These are phyloP conservation scores for Rhagophthalmus giganteus DNA, from an alignment of 2,888 invertebrate genomes.

Conservation along the genomic window DNA sequence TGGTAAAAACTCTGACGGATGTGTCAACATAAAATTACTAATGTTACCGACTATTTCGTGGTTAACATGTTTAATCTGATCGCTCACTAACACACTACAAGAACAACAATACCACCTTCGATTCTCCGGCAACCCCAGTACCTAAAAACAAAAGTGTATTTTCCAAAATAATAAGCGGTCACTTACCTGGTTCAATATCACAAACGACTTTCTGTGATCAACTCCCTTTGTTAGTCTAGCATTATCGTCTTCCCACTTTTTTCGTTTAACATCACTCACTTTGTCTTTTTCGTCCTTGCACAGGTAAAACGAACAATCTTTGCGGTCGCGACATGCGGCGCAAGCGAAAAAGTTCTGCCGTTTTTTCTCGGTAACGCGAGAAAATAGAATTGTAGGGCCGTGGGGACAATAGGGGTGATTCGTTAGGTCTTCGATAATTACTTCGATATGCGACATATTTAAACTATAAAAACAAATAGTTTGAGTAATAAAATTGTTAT, in stretches of 20 bases:
- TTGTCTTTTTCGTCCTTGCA: slow-evolving; percentile 58
- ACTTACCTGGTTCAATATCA: slow-evolving; percentile 59
- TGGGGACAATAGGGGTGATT: slow-evolving; percentile 74
- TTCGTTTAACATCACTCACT: slow-evolving; percentile 48
- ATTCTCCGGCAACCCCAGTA: slow-evolving; percentile 53
- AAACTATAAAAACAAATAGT: not conserved
- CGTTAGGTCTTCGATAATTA: slow-evolving; percentile 61
- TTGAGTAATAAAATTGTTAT: no score
- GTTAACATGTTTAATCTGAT: slow-evolving; percentile 57
- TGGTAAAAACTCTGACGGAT: slow-evolving; percentile 69
- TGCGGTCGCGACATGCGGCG: slow-evolving; percentile 79
- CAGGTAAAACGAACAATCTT: slow-evolving; percentile 74
- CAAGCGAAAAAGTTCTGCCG: slow-evolving; percentile 75
- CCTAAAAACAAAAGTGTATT: slow-evolving; percentile 45
- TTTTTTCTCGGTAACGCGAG: slow-evolving; percentile 47
- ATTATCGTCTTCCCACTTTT: slow-evolving; percentile 59
- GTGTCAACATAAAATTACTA: slow-evolving; percentile 61
- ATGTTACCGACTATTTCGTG: slow-evolving; percentile 62
- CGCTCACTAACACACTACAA: slow-evolving; percentile 58
- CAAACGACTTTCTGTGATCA: slow-evolving; percentile 60
- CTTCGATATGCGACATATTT: slow-evolving; percentile 55
- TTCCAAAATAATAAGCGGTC: not conserved
- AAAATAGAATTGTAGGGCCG: slow-evolving; percentile 77
- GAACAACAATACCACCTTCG: slow-evolving; percentile 66
- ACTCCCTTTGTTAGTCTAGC: slow-evolving; percentile 56